Percentiles rank a stretch among this genome's conserved stretches.
Conservation (phyloP, 2,888 invertebrate genomes). For the Drosophila fulvimacula region DNA sequence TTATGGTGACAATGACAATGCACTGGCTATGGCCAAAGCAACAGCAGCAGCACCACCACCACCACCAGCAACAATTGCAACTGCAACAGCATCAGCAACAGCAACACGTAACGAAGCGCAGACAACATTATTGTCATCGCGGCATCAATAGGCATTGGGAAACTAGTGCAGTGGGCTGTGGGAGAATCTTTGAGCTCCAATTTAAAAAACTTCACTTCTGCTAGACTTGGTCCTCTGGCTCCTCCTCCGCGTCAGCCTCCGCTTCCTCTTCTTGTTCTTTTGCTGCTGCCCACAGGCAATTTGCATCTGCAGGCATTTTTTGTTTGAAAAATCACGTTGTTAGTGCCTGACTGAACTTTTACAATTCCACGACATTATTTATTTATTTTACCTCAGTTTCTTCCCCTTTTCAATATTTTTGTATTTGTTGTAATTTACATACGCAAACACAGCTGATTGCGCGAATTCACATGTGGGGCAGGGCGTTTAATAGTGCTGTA, state of each 20-base stretch:
- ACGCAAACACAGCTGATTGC: slow-evolving; percentile 28
- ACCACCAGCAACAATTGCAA: slow-evolving; percentile 16
- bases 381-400: slow-evolving; percentile 8
- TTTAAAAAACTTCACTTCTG: slow-evolving; percentile 15
- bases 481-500: slow-evolving; percentile 4
- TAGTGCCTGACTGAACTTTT: slow-evolving; percentile 20
- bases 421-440: slow-evolving; percentile 22
- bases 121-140: slow-evolving; percentile 58
- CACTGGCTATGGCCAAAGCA: slow-evolving; percentile 38
- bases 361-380: slow-evolving; percentile 34
- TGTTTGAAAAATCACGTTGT: slow-evolving; percentile 32
- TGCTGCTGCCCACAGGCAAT: slow-evolving; percentile 47
- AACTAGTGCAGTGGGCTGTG: slow-evolving; percentile 51
- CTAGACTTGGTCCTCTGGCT: not conserved
- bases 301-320: slow-evolving; percentile 40
- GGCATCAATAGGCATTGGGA: slow-evolving; percentile 46
- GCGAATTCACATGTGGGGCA: slow-evolving; percentile 9
- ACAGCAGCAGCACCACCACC: slow-evolving; percentile 8
- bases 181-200: slow-evolving; percentile 49
- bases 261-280: slow-evolving; percentile 10
- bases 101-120: slow-evolving; percentile 47
- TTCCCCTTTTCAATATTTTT: not conserved
- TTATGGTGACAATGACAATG: slow-evolving; percentile 71
- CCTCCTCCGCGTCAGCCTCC: not conserved
- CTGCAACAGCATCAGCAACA: slow-evolving; percentile 15